Percentiles rank a stretch among this genome's conserved stretches.
phyloP scores from a whole-genome alignment of 2,888 invertebrate species.

The Megalurothrips usitatus region DNA sequence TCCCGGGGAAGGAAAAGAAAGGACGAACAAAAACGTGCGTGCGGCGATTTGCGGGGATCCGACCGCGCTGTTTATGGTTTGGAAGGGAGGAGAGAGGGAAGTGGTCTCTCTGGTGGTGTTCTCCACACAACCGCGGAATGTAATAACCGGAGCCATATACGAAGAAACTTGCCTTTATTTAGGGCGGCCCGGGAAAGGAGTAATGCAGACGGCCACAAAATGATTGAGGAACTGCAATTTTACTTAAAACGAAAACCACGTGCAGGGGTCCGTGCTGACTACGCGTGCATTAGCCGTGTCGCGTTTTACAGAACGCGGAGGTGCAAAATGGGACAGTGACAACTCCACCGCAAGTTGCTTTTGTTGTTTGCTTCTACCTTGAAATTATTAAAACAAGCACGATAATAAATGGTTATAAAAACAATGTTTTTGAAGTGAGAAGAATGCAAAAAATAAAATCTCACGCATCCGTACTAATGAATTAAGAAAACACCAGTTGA shows the following conservation, averaged over 20 bases:
- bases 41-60: not conserved
- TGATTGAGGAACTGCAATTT: not conserved
- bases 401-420: no score
- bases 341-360: no score
- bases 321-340: no score
- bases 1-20: not conserved
- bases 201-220: not conserved
- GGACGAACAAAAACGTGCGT: not conserved
- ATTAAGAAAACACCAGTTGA: no score
- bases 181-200: not conserved
- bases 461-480: no score
- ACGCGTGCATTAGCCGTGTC: no score
- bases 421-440: no score
- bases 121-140: constrained; percentile 11
- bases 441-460: no score
- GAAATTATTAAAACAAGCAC: no score
- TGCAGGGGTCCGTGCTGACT: no score
- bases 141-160: not conserved
- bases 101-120: not conserved
- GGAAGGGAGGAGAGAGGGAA: not conserved
- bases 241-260: not conserved
- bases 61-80: constrained; percentile 1
- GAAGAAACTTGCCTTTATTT: not conserved
- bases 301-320: no score
- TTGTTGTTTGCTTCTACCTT: no score